These are phyloP conservation scores for Planococcus citri DNA, from an alignment of 1,140 invertebrate genomes.

Conservation along the genomic window DNA sequence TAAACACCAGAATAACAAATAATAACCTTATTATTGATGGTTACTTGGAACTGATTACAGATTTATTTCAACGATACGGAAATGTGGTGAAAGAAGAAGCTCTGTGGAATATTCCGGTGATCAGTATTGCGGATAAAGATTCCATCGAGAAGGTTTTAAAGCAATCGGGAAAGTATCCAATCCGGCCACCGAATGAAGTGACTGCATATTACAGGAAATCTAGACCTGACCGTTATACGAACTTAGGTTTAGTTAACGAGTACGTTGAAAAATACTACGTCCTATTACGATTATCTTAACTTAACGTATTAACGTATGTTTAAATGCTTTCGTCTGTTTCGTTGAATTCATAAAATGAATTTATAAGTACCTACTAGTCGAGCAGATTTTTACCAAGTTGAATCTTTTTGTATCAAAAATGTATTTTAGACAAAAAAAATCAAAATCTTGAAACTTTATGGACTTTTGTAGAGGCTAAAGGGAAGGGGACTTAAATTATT, in stretches of 20 bases:
- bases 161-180: constrained; percentile 54
- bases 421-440: too few species aligned
- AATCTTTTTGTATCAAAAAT: too few species aligned
- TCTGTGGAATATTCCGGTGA: constrained; percentile 55
- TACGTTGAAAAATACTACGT: constrained; percentile 37
- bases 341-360: too few species aligned
- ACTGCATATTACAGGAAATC: constrained; percentile 58
- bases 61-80: constrained; percentile 58
- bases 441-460: too few species aligned
- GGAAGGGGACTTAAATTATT: too few species aligned
- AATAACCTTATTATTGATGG: too few species aligned
- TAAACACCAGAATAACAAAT: too few species aligned
- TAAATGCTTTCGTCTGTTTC: too few species aligned
- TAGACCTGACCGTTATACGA: constrained; percentile 64
- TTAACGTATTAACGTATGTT: background rate
- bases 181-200: constrained; percentile 69
- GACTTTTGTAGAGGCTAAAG: too few species aligned
- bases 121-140: constrained; percentile 57
- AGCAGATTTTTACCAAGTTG: too few species aligned
- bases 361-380: too few species aligned
- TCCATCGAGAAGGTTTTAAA: constrained; percentile 67
- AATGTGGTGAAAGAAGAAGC: constrained; percentile 62
- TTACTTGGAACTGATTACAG: too few species aligned
- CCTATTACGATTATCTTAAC: background rate
- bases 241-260: constrained; percentile 68